These are phyloP conservation scores for Parauchenoglanis punctatus DNA, from an alignment of 2,797 vertebrate genomes.

Conservation along the genomic window DNA sequence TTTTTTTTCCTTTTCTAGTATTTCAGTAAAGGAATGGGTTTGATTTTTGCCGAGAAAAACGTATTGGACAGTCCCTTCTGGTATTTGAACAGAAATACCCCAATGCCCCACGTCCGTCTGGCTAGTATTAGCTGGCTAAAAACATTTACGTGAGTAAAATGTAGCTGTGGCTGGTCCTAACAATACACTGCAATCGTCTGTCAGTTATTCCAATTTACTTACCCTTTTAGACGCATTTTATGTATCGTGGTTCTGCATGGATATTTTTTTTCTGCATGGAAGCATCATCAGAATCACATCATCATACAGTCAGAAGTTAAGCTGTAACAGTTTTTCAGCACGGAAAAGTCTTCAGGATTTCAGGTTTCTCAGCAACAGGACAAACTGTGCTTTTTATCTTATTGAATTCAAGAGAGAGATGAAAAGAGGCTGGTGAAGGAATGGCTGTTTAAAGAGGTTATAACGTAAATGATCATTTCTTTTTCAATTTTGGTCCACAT, in stretches of 20 bases:
- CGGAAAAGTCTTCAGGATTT: neutral
- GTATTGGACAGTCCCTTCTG: neutral
- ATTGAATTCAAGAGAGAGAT: neutral
- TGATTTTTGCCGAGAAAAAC: too few relatives aligned
- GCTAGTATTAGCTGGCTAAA: neutral
- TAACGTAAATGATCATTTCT: neutral
- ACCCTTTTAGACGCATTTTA: neutral
- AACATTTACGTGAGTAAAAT: neutral
- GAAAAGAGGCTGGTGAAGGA: too few relatives aligned
- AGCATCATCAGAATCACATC: neutral
- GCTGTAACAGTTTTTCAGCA: neutral
- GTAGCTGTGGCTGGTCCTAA: neutral
- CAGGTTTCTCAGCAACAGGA: neutral
- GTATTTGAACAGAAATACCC: neutral
- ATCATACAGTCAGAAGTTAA: neutral
- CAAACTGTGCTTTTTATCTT: neutral
- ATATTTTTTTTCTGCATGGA: neutral
- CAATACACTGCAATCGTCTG: neutral
- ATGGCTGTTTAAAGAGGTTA: neutral
- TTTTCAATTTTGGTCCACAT: neutral
- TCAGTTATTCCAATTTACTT: neutral
- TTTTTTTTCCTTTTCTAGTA: neutral
- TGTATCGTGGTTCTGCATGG: neutral
- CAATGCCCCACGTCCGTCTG: neutral
- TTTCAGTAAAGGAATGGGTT: neutral